Conservation (phyloP, 2,888 invertebrate genomes). For the Drosophila atripex region DNA sequence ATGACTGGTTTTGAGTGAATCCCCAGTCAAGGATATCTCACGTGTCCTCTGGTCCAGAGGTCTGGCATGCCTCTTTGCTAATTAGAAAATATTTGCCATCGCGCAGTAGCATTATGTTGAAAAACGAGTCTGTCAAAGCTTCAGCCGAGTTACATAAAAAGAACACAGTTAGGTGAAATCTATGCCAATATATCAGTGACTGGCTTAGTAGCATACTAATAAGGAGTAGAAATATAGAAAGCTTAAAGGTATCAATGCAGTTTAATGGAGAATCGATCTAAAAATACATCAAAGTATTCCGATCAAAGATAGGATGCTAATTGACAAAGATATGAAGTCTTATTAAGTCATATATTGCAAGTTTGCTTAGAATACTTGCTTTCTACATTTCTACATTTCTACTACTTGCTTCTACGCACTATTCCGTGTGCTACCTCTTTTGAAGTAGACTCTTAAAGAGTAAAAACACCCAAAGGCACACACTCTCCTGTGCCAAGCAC, state of each 20-base stretch:
- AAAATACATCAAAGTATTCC: not conserved
- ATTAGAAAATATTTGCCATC: slow-evolving; percentile 40
- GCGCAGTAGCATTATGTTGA: slow-evolving; percentile 18
- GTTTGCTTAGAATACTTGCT: too few relatives aligned
- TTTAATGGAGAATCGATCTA: not conserved
- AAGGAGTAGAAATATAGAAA: too few relatives aligned
- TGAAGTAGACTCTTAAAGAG: too few relatives aligned
- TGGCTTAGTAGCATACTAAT: too few relatives aligned
- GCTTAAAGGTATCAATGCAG: too few relatives aligned
- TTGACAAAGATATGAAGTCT: too few relatives aligned
- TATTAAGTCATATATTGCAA: too few relatives aligned
- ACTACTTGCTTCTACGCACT: too few relatives aligned
- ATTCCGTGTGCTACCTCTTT: not conserved
- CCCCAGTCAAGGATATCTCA: slow-evolving; percentile 15
- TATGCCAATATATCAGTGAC: too few relatives aligned
- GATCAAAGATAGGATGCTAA: not conserved
- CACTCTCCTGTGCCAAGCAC: slow-evolving; percentile 8
- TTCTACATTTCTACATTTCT: too few relatives aligned
- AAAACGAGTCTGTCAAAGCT: slow-evolving; percentile 11
- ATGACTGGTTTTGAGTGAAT: slow-evolving; percentile 15
- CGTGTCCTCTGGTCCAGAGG: slow-evolving; percentile 12
- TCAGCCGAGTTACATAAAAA: not conserved
- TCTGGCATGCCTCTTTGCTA: slow-evolving; percentile 26
- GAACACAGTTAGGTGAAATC: not conserved
- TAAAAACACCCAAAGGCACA: not conserved